Percentiles rank a stretch among this genome's conserved stretches.
phyloP scores from a whole-genome alignment of 2,113 vertebrate species.

The Eurystomus gularis region DNA sequence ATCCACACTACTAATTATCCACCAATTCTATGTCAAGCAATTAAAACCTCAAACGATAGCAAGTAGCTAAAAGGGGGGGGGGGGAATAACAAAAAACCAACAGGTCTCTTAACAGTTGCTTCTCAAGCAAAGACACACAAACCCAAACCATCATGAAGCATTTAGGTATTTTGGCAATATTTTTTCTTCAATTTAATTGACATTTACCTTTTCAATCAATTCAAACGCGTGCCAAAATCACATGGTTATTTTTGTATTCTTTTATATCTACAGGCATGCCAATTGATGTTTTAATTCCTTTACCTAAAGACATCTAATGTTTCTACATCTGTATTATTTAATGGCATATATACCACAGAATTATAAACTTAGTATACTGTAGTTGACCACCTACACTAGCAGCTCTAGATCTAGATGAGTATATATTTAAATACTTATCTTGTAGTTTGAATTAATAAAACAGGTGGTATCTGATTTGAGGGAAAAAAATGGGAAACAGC shows the following conservation, averaged over 20 bases:
- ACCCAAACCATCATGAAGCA: background rate
- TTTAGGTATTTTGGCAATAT: background rate
- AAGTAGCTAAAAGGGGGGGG: constrained; percentile 1
- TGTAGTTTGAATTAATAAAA: background rate
- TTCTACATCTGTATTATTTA: background rate
- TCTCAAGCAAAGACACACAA: background rate
- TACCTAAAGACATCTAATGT: background rate
- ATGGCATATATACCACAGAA: background rate
- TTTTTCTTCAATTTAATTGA: background rate
- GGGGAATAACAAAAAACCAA: too few relatives aligned
- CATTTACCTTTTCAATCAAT: background rate
- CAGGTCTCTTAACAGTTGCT: background rate
- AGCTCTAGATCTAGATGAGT: background rate
- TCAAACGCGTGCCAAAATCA: background rate
- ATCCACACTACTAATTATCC: constrained; percentile 52
- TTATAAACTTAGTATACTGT: background rate
- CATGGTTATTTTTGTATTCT: background rate
- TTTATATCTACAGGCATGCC: background rate
- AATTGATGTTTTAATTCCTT: background rate
- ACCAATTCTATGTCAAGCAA: constrained; percentile 27
- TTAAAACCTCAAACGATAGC: constrained; percentile 31
- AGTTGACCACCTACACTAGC: background rate
- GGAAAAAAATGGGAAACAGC: background rate
- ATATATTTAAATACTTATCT: background rate
- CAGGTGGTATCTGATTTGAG: background rate